Percentiles rank a stretch among this genome's conserved stretches.
These are phyloP conservation scores for Limnephilus lunatus DNA, from an alignment of 2,888 invertebrate species.

Conservation along the genomic window DNA sequence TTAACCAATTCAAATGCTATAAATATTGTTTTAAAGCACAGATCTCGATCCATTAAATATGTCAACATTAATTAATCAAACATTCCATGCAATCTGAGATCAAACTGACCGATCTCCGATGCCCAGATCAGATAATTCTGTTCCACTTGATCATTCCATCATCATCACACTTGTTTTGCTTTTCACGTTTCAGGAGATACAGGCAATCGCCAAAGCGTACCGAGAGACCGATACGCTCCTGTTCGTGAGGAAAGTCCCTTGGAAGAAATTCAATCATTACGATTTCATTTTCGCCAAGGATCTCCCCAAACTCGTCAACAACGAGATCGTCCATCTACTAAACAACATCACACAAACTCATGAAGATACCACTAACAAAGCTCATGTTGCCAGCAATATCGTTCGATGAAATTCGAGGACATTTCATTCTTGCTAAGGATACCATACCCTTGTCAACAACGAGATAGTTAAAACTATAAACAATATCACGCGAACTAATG, in stretches of 20 bases:
- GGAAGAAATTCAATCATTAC: constrained; percentile 58
- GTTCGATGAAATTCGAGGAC: constrained; percentile 4
- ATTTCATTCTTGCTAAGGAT: neutral
- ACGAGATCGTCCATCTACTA: constrained; percentile 69
- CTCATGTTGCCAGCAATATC: neutral
- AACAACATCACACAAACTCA: constrained; percentile 48
- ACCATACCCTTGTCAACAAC: neutral
- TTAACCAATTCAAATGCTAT: no score
- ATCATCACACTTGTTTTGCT: constrained; percentile 28
- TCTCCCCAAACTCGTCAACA: constrained; percentile 71
- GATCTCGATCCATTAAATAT: neutral
- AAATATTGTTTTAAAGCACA: neutral
- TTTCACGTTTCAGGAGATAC: constrained; percentile 59
- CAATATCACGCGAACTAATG: neutral
- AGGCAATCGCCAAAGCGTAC: constrained; percentile 57
- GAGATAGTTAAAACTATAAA: neutral
- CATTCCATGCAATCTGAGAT: neutral
- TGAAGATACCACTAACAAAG: constrained; percentile 2
- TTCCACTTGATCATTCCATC: constrained; percentile 20
- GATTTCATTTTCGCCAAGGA: constrained; percentile 74
- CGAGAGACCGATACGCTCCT: constrained; percentile 67
- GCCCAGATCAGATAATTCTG: constrained; percentile 2
- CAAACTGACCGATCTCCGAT: constrained; percentile 13
- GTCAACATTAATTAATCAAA: neutral
- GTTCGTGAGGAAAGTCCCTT: constrained; percentile 70